phyloP scores from a whole-genome alignment of 1,140 invertebrate species.

The Grapholita molesta region DNA sequence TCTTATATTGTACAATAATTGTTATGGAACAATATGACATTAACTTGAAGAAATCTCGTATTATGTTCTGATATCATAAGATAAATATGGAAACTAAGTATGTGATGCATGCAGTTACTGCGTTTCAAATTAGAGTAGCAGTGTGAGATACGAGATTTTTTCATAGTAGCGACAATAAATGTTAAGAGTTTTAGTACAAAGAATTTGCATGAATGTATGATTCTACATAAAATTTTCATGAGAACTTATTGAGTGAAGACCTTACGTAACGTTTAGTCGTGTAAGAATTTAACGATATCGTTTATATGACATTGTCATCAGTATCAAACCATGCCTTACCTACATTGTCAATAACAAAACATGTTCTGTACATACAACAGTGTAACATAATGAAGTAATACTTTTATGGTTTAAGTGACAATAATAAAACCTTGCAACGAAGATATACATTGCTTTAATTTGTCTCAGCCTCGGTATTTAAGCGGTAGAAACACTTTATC shows the following conservation, averaged over 20 bases:
- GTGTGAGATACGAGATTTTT: too few relatives aligned
- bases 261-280: not conserved
- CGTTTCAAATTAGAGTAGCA: too few relatives aligned
- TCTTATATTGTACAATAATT: too few relatives aligned
- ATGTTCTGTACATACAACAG: not conserved
- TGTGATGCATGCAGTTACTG: too few relatives aligned
- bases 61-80: too few relatives aligned
- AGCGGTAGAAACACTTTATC: not conserved
- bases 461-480: not conserved
- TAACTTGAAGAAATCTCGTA: too few relatives aligned
- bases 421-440: not conserved
- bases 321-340: not conserved
- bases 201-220: too few relatives aligned
- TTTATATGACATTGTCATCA: not conserved
- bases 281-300: not conserved
- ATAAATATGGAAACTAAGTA: too few relatives aligned
- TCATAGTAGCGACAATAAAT: too few relatives aligned
- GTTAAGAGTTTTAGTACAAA: too few relatives aligned
- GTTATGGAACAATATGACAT: too few relatives aligned
- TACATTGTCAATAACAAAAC: not conserved
- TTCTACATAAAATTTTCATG: too few relatives aligned
- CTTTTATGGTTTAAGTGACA: not conserved
- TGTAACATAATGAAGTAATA: not conserved
- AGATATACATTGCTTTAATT: not conserved
- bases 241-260: not conserved